A percentile compares a stretch with the other conserved stretches of the same genome.
Conservation (phyloP, 2,888 invertebrate species). For the Perithous albicinctus region DNA sequence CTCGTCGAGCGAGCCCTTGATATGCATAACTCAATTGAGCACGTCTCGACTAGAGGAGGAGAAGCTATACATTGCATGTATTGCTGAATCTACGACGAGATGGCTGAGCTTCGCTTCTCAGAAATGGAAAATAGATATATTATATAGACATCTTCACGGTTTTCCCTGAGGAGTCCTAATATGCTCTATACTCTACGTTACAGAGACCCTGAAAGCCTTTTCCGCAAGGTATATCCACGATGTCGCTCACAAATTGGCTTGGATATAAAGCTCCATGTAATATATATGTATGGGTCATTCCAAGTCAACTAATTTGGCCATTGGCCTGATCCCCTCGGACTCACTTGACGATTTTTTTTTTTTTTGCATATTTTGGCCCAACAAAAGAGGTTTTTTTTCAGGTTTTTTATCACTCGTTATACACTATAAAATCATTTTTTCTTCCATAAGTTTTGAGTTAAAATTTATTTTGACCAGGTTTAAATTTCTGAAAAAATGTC, state of each 20-base stretch:
- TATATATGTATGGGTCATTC: too few relatives aligned
- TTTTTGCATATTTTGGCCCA: too few relatives aligned
- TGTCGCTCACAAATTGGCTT: constrained; percentile 41
- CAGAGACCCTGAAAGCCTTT: constrained; percentile 31
- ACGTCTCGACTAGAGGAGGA: constrained; percentile 10
- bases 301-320: too few relatives aligned
- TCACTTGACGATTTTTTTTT: too few relatives aligned
- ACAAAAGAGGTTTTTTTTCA: too few relatives aligned
- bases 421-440: too few relatives aligned
- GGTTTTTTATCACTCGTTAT: too few relatives aligned
- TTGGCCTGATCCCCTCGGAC: too few relatives aligned
- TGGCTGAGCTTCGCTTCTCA: not conserved
- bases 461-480: too few relatives aligned
- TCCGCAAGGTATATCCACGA: constrained; percentile 31
- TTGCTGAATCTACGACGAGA: not conserved
- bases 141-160: constrained; percentile 20
- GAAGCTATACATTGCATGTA: not conserved
- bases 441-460: too few relatives aligned
- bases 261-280: constrained; percentile 12
- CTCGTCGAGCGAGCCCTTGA: constrained; percentile 2
- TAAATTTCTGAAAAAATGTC: too few relatives aligned
- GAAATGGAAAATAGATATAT: constrained; percentile 43
- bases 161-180: constrained; percentile 40
- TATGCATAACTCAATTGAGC: constrained; percentile 40
- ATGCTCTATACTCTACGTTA: not conserved